Percentiles rank a stretch among this genome's conserved stretches.
phyloP scores from a whole-genome alignment of 2,797 vertebrate genomes.

The Pangasius larnaudii region DNA sequence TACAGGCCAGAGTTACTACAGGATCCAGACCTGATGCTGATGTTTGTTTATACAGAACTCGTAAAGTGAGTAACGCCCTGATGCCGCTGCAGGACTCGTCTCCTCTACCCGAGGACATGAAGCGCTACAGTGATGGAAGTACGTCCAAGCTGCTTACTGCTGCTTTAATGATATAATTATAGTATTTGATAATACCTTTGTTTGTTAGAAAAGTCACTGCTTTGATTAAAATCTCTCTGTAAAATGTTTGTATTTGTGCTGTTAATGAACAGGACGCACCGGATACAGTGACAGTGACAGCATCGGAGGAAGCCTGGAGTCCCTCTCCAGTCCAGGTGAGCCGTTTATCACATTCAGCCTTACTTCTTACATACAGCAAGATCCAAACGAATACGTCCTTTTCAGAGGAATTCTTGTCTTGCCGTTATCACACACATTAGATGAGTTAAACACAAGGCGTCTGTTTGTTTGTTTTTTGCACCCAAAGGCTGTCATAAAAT shows the following conservation, averaged over 20 bases:
- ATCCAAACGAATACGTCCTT: background rate
- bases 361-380: background rate
- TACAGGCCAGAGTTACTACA: background rate
- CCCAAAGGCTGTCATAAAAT: no score
- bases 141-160: conserved; percentile 43
- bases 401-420: background rate
- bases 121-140: conserved; percentile 66
- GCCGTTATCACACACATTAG: background rate
- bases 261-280: conserved; percentile 62
- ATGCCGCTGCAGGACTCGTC: conserved; percentile 61
- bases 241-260: conserved; percentile 7
- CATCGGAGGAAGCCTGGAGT: conserved; percentile 83
- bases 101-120: conserved; percentile 63
- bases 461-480: background rate
- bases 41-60: conserved; percentile 47
- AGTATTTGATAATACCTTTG: background rate
- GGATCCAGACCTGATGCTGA: background rate
- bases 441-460: background rate
- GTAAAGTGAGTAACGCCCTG: conserved; percentile 70
- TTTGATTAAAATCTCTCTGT: conserved; percentile 22
- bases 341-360: background rate
- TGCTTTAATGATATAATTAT: background rate
- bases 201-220: background rate
- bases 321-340: conserved; percentile 76
- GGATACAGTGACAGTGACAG: conserved; percentile 82